Base-by-base conservation (phyloP, 2,888 invertebrate genomes). In the Drosophila nigritarsus region DNA sequence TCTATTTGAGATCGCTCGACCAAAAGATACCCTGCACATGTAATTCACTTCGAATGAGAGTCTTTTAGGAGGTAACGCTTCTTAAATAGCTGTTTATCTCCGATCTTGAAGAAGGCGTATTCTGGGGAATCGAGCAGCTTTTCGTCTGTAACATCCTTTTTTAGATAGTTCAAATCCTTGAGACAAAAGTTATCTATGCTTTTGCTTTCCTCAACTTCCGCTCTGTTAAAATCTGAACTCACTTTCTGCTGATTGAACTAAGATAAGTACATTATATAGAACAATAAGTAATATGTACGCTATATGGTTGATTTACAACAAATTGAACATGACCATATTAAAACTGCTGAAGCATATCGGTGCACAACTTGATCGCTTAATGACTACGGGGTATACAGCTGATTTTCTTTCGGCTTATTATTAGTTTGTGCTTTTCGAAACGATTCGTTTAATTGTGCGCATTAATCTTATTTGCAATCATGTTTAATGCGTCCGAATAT, bases 401-500 rank as follows among this genome's bases (percentile, higher is more conserved):
- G 48, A 70, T 69, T 81, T 75, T 59, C 60, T 73, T 64, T 77
- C n/a, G 13, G 15, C 38, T 55, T 65, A 61, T 71, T 49, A 65
- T 65, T 50, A 42, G 45, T 63, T 51, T 53, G 40, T n/a, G 20
- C 8, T 29, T 60, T 76, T 56, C 51, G 36, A 36, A 58, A 24
- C 20, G 48, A 55, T 62, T 74, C 65, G 66, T 70, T 65, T 51
- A 71, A 71, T 73, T 75, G 75, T 58, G 60, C 30, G 63, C 59
- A 65, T 83, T 80, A 70, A 83, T 83, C 80, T 71, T 54, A 67
- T 48, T 59, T 55, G 38, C 58, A 51, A 78, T 64, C 72, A 61
- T 48, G 60, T 59, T 64, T 66, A 58, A 70, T 65, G 65, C 32
- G 56, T 45, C 45, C 53, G 56, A 56, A 24, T 61, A 58, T 51